A percentile compares a stretch with the other conserved stretches of the same genome.
These are phyloP conservation scores for Sciaenops ocellatus DNA, from an alignment of 2,797 vertebrate genomes.

Conservation along the genomic window DNA sequence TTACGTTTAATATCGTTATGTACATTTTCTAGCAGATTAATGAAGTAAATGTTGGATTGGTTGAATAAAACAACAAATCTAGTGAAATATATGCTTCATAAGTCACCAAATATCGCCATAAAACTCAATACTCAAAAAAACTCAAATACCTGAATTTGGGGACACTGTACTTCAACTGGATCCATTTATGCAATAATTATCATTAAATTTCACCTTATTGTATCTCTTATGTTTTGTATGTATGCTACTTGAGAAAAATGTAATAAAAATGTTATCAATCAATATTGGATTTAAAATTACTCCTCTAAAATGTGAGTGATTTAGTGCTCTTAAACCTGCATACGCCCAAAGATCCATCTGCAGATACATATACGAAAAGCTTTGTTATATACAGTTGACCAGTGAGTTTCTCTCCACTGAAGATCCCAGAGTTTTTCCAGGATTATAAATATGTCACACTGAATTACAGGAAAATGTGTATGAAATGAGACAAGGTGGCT, in stretches of 20 bases:
- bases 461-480: not conserved
- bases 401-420: not conserved
- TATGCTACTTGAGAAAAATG: too few relatives aligned
- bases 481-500: constrained; percentile 2
- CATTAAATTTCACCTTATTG: too few relatives aligned
- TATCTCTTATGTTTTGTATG: too few relatives aligned
- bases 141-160: too few relatives aligned
- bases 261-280: too few relatives aligned
- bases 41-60: not conserved
- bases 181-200: too few relatives aligned
- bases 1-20: not conserved
- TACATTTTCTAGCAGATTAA: not conserved
- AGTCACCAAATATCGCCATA: not conserved
- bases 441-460: not conserved
- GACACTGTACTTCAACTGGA: too few relatives aligned
- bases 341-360: not conserved
- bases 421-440: constrained; percentile 1
- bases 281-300: too few relatives aligned
- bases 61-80: not conserved
- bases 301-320: too few relatives aligned
- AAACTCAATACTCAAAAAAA: too few relatives aligned
- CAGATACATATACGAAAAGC: not conserved
- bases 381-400: not conserved
- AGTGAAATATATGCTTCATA: not conserved
- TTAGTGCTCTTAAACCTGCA: too few relatives aligned